phyloP scores from a whole-genome alignment of 2,888 invertebrate species.

The Eucriotettix oculatus region DNA sequence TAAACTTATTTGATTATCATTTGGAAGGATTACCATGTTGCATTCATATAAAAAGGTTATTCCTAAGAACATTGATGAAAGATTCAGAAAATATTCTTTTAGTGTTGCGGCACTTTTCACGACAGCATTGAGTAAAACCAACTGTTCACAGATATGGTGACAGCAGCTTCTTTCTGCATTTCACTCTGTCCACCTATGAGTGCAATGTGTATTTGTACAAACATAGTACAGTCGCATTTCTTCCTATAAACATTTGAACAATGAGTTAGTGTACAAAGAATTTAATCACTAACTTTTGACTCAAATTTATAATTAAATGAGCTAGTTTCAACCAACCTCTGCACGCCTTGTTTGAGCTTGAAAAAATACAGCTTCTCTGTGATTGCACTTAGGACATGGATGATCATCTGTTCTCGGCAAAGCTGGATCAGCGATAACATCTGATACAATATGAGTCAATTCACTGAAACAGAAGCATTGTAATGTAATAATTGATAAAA shows the following conservation, averaged over 20 bases:
- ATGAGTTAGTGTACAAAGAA: neutral
- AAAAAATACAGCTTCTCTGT: constrained; percentile 96
- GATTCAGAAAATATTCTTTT: no score
- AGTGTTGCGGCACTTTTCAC: no score
- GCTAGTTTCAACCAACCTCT: constrained; percentile 37
- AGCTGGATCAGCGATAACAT: constrained; percentile 96
- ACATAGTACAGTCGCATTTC: constrained; percentile 97
- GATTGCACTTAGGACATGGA: constrained; percentile 89
- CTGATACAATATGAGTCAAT: constrained; percentile 93
- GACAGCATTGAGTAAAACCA: no score
- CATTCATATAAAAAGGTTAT: no score
- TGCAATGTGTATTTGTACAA: constrained; percentile 80
- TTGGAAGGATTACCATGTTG: no score
- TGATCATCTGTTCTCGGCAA: constrained; percentile 96
- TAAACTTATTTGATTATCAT: no score
- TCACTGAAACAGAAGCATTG: constrained; percentile 53
- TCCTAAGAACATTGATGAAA: no score
- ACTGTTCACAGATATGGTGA: no score
- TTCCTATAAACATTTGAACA: constrained; percentile 35
- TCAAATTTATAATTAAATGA: neutral
- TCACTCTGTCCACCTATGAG: constrained; percentile 92
- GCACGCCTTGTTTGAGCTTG: constrained; percentile 93
- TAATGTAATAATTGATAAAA: neutral
- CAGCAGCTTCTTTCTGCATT: neutral
- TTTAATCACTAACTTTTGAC: neutral